These are phyloP conservation scores for Clarias fuscus DNA, from an alignment of 2,797 vertebrate species.

Conservation along the genomic window DNA sequence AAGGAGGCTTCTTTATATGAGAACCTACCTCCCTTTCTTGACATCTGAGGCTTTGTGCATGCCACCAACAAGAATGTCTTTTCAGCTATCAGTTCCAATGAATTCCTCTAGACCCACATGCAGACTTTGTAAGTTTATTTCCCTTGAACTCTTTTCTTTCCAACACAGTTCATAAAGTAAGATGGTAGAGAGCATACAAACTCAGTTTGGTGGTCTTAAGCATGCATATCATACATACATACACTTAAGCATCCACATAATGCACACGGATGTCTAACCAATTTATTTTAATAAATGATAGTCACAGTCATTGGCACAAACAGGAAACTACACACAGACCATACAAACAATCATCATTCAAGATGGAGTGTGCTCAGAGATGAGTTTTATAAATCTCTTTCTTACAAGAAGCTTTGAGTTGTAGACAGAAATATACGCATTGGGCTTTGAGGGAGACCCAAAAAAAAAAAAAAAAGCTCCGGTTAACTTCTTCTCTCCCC, in stretches of 20 bases:
- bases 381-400: conserved; percentile 83
- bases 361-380: conserved; percentile 72
- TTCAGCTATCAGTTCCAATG: conserved; percentile 32
- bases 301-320: not conserved
- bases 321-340: not conserved
- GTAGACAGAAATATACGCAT: conserved; percentile 77
- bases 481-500: conserved; percentile 61
- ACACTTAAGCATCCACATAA: conserved; percentile 23
- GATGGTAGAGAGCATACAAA: not conserved
- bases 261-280: not conserved
- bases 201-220: conserved; percentile 3
- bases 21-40: conserved; percentile 61
- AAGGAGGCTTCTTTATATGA: conserved; percentile 73
- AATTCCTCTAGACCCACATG: not conserved
- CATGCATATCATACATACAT: conserved; percentile 3
- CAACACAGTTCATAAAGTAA: not conserved
- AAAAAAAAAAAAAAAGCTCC: conserved; percentile 54
- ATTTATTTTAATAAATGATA: not conserved
- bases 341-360: conserved; percentile 62
- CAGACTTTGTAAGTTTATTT: conserved; percentile 5
- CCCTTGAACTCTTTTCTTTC: not conserved
- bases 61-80: conserved; percentile 37
- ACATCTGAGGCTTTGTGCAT: conserved; percentile 40
- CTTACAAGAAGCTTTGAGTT: conserved; percentile 80
- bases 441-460: conserved; percentile 74